A percentile compares a stretch with the other conserved stretches of the same genome.
These are phyloP conservation scores for Lasiommata megera DNA, from an alignment of 2,888 invertebrate species.

Conservation along the genomic window DNA sequence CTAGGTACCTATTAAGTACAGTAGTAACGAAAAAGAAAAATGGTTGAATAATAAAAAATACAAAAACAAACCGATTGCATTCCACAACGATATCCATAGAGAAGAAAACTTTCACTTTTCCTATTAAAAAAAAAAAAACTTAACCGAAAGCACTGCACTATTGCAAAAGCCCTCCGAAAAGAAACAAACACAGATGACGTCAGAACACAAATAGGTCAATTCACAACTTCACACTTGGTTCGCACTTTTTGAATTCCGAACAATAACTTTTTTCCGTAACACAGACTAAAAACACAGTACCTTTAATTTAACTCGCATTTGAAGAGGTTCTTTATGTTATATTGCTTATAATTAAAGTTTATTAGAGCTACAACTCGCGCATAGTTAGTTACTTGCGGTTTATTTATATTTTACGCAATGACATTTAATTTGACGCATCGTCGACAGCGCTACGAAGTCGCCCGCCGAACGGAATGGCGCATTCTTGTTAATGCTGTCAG, in stretches of 20 bases:
- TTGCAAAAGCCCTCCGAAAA: slow-evolving; percentile 11
- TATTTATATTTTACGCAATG: slow-evolving; percentile 55
- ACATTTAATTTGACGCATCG: slow-evolving; percentile 35
- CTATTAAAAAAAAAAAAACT: neutral
- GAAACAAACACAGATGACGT: slow-evolving; percentile 34
- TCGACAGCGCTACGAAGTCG: slow-evolving; percentile 41
- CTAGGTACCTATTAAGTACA: no score
- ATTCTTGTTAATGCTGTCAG: slow-evolving; percentile 52
- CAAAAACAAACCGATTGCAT: slow-evolving; percentile 17
- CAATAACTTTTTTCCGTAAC: slow-evolving; percentile 13
- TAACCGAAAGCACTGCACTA: neutral
- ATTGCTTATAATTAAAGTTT: neutral
- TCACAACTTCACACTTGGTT: slow-evolving; percentile 12
- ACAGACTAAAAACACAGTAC: neutral
- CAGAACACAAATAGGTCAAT: slow-evolving; percentile 32
- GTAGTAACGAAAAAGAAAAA: no score
- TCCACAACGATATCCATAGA: slow-evolving; percentile 10
- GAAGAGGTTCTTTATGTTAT: neutral
- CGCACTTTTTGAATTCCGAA: slow-evolving; percentile 12
- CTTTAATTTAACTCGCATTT: neutral
- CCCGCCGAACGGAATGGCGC: slow-evolving; percentile 59
- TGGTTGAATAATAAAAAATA: neutral
- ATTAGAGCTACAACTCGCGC: neutral
- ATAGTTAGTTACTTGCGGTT: neutral
- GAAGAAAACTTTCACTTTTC: slow-evolving; percentile 7